Conservation (phyloP, 1,140 invertebrate species). For the Pinna nobilis region DNA sequence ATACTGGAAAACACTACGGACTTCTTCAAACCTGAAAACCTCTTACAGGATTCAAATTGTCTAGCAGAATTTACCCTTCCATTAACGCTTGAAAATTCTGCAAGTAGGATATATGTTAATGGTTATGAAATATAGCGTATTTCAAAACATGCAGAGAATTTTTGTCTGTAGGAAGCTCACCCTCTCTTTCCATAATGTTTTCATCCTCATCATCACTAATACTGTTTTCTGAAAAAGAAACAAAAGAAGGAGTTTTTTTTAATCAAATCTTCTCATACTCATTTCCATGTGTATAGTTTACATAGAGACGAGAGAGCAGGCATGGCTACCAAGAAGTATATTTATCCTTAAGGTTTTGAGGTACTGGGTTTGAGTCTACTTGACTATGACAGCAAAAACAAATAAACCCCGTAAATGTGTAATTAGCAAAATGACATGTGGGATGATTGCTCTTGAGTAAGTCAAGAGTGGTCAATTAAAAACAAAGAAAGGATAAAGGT, state of each 20-base stretch:
- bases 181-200: constrained; percentile 63
- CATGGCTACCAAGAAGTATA: background rate
- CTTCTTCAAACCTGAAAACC: too few relatives aligned
- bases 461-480: too few relatives aligned
- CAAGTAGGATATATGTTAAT: too few relatives aligned
- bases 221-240: constrained; percentile 70
- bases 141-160: background rate
- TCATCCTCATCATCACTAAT: constrained; percentile 77
- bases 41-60: too few relatives aligned
- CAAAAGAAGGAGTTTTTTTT: background rate
- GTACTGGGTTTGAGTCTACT: background rate
- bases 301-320: background rate
- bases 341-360: background rate
- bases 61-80: too few relatives aligned
- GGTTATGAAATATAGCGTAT: too few relatives aligned
- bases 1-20: too few relatives aligned
- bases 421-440: too few relatives aligned
- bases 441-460: too few relatives aligned
- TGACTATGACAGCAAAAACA: background rate
- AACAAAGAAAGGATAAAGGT: too few relatives aligned
- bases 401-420: background rate
- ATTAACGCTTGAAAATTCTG: constrained; percentile 59
- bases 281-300: too few relatives aligned
- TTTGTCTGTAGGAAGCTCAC: background rate
- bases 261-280: too few relatives aligned